Conservation (phyloP, 2,797 vertebrate species). For the Gambelia wislizenii region DNA sequence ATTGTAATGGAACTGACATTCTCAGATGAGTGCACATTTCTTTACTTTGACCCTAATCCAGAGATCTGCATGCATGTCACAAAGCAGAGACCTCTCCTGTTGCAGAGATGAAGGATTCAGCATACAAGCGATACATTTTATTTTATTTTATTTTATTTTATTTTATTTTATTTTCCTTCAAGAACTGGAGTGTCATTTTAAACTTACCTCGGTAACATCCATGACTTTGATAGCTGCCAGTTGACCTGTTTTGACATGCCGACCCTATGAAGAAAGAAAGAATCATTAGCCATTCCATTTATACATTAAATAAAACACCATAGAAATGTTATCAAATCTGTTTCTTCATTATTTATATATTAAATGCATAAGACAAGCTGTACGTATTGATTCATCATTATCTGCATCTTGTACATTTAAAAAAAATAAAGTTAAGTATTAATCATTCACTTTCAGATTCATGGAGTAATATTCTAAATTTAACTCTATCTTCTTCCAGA, state of each 20-base stretch:
- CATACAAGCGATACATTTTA: background rate
- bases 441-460: conserved; percentile 11
- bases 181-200: background rate
- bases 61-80: background rate
- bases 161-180: background rate
- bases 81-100: background rate
- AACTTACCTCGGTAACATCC: conserved; percentile 97
- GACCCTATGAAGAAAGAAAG: conserved; percentile 84
- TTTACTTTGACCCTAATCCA: conserved; percentile 12
- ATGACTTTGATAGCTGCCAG: conserved; percentile 99
- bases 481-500: background rate
- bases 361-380: conserved; percentile 2
- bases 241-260: conserved; percentile 98
- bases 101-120: background rate
- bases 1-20: background rate
- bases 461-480: conserved; percentile 27
- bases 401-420: background rate
- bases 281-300: conserved; percentile 12
- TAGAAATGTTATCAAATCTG: background rate
- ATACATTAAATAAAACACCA: background rate
- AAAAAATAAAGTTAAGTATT: background rate
- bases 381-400: background rate
- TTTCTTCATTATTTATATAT: background rate
- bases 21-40: conserved; percentile 12
- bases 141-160: background rate